Evolutionary conservation across 2,888 invertebrate species (phyloP).

Genomic region (Pecten maximus): DNA sequence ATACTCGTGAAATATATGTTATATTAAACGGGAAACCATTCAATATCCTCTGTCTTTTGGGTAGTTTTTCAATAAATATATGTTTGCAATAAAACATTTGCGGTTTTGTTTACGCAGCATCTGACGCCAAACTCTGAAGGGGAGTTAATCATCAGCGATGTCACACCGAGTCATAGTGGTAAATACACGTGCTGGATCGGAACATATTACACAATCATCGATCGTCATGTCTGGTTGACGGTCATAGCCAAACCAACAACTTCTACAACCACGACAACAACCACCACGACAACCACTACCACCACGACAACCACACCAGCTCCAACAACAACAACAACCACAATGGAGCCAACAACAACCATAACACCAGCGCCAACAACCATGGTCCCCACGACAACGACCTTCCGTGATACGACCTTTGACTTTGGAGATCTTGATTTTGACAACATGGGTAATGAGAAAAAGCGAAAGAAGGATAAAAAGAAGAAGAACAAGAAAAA

Average conservation of each 20-base stretch:
- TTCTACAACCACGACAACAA: conserved; percentile 63
- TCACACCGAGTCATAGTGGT: conserved; percentile 65
- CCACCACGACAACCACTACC: conserved; percentile 64
- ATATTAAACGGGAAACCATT: too few species aligned
- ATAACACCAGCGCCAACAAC: conserved; percentile 54
- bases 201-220: conserved; percentile 70
- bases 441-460: conserved; percentile 42
- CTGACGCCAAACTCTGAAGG: conserved; percentile 60
- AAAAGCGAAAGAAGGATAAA: conserved; percentile 54
- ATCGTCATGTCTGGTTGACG: conserved; percentile 68
- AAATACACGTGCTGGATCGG: conserved; percentile 74
- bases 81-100: too few species aligned
- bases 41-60: too few species aligned
- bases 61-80: too few species aligned
- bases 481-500: conserved; percentile 57
- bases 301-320: conserved; percentile 64
- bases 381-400: conserved; percentile 49
- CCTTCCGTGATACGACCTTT: conserved; percentile 22
- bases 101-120: conserved; percentile 59
- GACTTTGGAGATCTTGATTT: conserved; percentile 23
- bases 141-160: conserved; percentile 64
- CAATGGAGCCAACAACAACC: conserved; percentile 60
- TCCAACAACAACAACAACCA: conserved; percentile 61
- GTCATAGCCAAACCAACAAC: conserved; percentile 61
- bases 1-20: too few species aligned